Evolutionary conservation across 2,797 vertebrate genomes (phyloP).

Genomic region (Sus cebifrons): DNA sequence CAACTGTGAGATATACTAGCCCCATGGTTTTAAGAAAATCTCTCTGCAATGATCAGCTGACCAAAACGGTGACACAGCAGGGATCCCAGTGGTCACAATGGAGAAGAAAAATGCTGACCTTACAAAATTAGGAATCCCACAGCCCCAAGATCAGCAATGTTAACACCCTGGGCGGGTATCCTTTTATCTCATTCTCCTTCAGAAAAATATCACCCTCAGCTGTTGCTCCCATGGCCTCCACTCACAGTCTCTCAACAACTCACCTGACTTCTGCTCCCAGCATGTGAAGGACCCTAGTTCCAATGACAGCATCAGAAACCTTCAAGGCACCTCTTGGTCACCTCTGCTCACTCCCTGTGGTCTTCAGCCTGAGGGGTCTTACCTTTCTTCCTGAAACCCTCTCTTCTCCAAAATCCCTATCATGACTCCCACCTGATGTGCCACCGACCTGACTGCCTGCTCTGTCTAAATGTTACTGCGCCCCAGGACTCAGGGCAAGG

Average conservation of each 20-base stretch:
- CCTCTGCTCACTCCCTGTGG: neutral
- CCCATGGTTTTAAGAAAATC: neutral
- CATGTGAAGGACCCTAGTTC: neutral
- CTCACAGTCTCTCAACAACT: neutral
- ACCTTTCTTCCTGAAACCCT: neutral
- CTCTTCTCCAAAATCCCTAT: neutral
- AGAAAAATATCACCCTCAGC: neutral
- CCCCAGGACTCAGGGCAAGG: neutral
- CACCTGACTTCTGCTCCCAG: neutral
- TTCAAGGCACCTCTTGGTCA: neutral
- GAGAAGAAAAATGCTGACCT: neutral
- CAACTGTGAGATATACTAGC: neutral
- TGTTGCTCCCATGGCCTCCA: neutral
- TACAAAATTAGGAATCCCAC: neutral
- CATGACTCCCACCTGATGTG: neutral
- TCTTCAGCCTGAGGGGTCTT: neutral
- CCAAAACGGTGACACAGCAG: neutral
- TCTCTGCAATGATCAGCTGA: neutral
- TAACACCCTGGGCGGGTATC: neutral
- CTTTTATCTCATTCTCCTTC: neutral
- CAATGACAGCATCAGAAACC: neutral
- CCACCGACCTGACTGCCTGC: too few relatives aligned
- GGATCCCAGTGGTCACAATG: neutral
- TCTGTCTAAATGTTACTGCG: neutral
- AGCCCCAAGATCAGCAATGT: neutral